Evolutionary conservation across 2,797 vertebrate genomes (phyloP), one percentile per base, ranked within the genome.

Genomic region (Tragelaphus eurycerus): DNA sequence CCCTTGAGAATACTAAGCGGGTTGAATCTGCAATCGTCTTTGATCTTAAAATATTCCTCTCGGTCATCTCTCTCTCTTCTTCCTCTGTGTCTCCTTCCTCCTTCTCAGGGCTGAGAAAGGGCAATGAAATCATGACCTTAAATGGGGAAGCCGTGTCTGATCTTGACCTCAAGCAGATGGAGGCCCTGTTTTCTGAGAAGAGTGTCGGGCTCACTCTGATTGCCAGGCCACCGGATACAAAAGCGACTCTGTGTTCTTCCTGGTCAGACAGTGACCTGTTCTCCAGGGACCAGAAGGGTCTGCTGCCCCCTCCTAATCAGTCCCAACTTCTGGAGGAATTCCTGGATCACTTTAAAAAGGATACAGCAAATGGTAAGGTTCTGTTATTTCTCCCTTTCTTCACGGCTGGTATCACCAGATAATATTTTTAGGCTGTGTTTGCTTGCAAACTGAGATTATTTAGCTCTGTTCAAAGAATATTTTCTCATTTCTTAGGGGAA

Each of bases 61-160:
- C n/a, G 15, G 2, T 85, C 0, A 89, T 89, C 43, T 62, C 10
- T 38, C 8, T n/a, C 16, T 25, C n/a, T 50, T 6, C 4, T 55
- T 57, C 38, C 48, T 67, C 55, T 43, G 19, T 82, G 87, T 55
- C 19, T 38, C 62, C 38, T 34, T 87, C 15, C 13, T 89, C 14
- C 16, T 93, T 54, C 92, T 67, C 98, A 99, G 99, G 99, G 50
- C 97, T 99, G 96, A 99, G 99, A 97, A 99, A 99, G 54, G 99
- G 99, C 13, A 99, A 99, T 60, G 99, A 99, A 98, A 99, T 99
- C 97, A 97, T 99, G 97, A 99, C 98, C 96, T 98, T 99, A 97
- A 99, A 99, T 46, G 99, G 99, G 95, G 99, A 99, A 78, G 97
- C 98, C 2, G 99, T 99, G 48, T 99, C 99, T 6, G 96, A 99